Percentiles rank a stretch among this genome's conserved stretches.
Conservation (phyloP, 2,888 invertebrate species). For the Harpalus rubripes region DNA sequence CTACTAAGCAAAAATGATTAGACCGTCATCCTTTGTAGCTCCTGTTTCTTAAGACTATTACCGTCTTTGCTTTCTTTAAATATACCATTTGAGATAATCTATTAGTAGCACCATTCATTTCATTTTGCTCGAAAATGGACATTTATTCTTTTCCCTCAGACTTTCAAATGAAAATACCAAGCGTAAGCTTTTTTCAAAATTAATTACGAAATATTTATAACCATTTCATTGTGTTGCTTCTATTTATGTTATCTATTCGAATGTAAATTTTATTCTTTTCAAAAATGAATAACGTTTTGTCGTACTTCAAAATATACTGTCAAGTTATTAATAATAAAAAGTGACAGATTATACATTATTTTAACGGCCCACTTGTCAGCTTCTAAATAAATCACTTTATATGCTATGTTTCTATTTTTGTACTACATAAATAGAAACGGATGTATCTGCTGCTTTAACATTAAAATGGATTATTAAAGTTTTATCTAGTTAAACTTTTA, state of each 20-base stretch:
- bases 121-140: no score
- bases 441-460: neutral
- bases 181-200: no score
- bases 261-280: neutral
- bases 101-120: no score
- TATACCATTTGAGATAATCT: no score
- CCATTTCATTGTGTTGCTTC: neutral
- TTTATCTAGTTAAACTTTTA: neutral
- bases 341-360: constrained; percentile 24
- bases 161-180: no score
- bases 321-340: constrained; percentile 39
- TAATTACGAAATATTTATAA: no score
- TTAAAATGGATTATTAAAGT: neutral
- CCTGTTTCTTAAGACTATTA: no score
- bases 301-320: neutral
- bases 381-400: constrained; percentile 27
- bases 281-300: constrained; percentile 10
- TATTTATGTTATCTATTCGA: neutral
- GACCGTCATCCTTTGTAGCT: no score
- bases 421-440: neutral
- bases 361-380: constrained; percentile 19
- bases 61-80: no score
- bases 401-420: neutral
- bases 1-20: no score
- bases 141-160: no score